phyloP scores from a whole-genome alignment of 2,797 vertebrate species.

The Leptatherina wallacei region DNA sequence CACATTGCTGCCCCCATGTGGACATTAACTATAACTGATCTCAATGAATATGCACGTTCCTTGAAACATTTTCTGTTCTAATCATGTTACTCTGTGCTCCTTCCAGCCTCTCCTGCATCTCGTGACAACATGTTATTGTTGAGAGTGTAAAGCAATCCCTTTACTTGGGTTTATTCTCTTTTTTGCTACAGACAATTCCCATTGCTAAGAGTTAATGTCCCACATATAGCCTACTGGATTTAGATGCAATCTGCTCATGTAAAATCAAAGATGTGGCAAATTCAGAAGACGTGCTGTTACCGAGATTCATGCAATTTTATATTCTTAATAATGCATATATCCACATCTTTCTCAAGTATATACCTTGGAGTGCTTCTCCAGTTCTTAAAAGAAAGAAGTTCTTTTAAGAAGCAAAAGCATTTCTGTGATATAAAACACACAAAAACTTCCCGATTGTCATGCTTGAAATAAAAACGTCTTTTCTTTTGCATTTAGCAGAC shows the following conservation, averaged over 20 bases:
- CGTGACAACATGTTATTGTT: neutral
- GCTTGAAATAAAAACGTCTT: neutral
- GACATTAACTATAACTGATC: neutral
- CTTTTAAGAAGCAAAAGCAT: neutral
- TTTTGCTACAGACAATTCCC: neutral
- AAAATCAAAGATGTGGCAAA: neutral
- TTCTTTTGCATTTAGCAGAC: neutral
- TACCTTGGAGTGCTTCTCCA: neutral
- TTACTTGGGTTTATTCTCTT: neutral
- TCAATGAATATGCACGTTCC: neutral
- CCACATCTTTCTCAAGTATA: neutral
- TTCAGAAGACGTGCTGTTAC: neutral
- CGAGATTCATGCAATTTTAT: neutral
- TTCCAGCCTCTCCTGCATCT: neutral
- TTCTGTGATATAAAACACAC: neutral
- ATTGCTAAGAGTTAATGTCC: neutral
- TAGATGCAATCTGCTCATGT: neutral
- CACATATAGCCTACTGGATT: neutral
- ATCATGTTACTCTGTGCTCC: neutral
- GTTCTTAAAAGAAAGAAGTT: neutral
- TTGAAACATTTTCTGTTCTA: neutral
- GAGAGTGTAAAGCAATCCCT: neutral
- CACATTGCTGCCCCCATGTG: conserved; percentile 52
- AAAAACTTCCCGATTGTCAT: neutral
- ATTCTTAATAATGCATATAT: neutral